Evolutionary conservation across 2,888 invertebrate species (phyloP).

Genomic region (Ichneumon xanthorius): DNA sequence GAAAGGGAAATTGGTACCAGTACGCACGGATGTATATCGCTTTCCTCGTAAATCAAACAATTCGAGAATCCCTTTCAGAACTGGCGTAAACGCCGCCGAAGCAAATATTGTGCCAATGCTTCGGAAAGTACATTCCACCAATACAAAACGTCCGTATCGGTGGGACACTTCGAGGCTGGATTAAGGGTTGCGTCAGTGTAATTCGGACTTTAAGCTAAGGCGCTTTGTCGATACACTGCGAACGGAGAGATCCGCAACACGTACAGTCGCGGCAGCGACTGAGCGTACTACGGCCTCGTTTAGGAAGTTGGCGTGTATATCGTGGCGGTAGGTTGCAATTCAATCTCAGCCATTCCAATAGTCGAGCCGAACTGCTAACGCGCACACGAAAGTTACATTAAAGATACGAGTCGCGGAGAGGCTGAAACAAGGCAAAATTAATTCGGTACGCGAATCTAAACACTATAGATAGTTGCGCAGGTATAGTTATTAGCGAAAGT

Average conservation of each 20-base stretch:
- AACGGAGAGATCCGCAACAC: neutral
- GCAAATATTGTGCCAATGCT: neutral
- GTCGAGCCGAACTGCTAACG: constrained; percentile 32
- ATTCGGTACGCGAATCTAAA: constrained; percentile 29
- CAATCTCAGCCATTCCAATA: constrained; percentile 22
- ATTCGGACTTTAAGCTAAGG: neutral
- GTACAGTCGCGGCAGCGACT: neutral
- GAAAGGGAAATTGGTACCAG: constrained; percentile 1
- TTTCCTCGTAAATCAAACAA: constrained; percentile 15
- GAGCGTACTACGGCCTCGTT: constrained; percentile 9
- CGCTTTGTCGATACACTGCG: neutral
- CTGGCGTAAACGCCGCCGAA: neutral
- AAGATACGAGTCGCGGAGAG: neutral
- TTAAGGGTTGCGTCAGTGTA: neutral
- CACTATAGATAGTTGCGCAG: neutral
- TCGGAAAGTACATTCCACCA: neutral
- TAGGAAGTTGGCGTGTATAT: neutral
- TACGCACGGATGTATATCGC: neutral
- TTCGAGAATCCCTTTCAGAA: constrained; percentile 6
- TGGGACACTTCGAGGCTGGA: neutral
- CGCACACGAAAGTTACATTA: constrained; percentile 1
- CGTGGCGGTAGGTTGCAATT: constrained; percentile 22
- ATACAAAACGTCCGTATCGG: neutral
- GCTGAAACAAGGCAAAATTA: constrained; percentile 23
- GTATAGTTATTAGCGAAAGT: constrained; percentile 58